Base-by-base conservation (phyloP, 2,113 vertebrate species). In the Planiliza haematocheilus region DNA sequence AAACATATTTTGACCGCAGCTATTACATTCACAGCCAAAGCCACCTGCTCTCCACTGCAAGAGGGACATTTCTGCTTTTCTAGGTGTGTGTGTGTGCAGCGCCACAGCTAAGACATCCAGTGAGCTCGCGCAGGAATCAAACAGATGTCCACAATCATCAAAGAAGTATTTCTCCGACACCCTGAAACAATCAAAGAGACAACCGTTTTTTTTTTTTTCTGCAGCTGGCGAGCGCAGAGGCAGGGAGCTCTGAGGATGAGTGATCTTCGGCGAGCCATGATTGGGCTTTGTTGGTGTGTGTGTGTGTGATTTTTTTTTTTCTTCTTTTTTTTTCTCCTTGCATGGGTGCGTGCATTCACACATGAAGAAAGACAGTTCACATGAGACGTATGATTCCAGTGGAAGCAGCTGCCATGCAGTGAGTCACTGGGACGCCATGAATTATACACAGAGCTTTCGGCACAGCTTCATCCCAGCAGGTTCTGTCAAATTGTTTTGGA, bases 361-460 rank as follows among this genome's bases (percentile, higher is more conserved):
- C 74, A 74, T 18, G 20, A 82, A 55, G 51, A 77, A 63, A 39
- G 45, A 52, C 65, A n/a, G 59, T 48, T 63, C 57, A 68, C 42
- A 9, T 66, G 43, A 79, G 41, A 45, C 30, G 64, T 58, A 65
- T 18, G 70, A 43, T 55, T 83, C 73, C 49, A 75, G 60, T 65
- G 34, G 61, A 72, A 41, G 61, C 74, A 55, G 72, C 73, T 53
- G 81, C 71, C 81, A 17, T 65, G 64, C 48, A 66, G 68, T 64
- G 67, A 58, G 55, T 66, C 60, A 67, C 72, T 20, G 60, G 52
- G 70, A 81, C 63, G 8, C 50, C 58, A 65, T 76, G 67, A 85
- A 81, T 87, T 79, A 86, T 73, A 79, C 79, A 75, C 76, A 65
- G 34, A 61, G 59, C 61, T 74, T 77, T 68, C 53, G 67, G 46